These are phyloP conservation scores for Dromococcyx pavoninus DNA, from an alignment of 2,797 vertebrate species.

Conservation along the genomic window DNA sequence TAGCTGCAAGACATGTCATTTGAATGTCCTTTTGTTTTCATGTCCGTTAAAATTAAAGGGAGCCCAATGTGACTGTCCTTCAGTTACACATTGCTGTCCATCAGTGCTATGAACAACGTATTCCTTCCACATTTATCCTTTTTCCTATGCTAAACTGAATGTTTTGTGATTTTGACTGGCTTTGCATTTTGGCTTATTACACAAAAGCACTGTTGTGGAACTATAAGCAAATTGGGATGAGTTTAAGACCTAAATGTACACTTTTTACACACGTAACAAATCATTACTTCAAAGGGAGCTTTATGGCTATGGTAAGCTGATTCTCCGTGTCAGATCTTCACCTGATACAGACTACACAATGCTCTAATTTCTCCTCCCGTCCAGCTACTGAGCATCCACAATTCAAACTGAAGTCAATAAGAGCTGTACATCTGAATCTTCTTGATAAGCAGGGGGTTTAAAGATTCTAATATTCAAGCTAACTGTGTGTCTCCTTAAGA, in stretches of 20 bases:
- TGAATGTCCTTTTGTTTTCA: background rate
- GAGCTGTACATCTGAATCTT: background rate
- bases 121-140: background rate
- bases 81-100: background rate
- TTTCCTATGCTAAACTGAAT: background rate
- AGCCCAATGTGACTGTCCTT: background rate
- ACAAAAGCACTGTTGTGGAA: background rate
- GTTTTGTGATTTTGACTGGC: background rate
- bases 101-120: background rate
- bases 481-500: background rate
- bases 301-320: background rate
- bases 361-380: background rate
- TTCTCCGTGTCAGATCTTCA: background rate
- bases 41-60: background rate
- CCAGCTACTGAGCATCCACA: background rate
- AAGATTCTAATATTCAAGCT: background rate
- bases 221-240: background rate
- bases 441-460: background rate
- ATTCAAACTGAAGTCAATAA: background rate
- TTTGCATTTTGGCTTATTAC: background rate
- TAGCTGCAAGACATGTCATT: background rate
- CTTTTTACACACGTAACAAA: background rate
- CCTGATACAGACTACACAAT: background rate
- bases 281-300: background rate
- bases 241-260: background rate